A percentile compares a stretch with the other conserved stretches of the same genome.
Conservation (phyloP, 2,797 vertebrate species). For the Hapalemur alaotrensis region DNA sequence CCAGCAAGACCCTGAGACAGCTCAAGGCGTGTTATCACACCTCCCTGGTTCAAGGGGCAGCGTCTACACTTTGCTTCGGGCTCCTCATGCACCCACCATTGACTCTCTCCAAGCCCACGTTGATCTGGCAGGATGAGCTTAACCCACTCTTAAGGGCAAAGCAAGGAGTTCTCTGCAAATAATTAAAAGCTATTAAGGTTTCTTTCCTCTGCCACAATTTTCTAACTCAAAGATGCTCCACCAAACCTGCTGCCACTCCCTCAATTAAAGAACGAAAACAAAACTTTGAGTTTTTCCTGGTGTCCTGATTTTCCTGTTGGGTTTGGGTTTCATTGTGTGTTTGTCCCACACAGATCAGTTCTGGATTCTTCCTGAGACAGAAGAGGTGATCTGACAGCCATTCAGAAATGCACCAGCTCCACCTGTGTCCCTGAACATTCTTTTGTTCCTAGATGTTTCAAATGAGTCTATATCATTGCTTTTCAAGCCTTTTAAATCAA, state of each 20-base stretch:
- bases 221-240: not conserved
- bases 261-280: not conserved
- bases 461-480: not conserved
- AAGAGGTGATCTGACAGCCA: not conserved
- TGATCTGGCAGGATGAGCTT: not conserved
- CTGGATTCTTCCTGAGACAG: not conserved
- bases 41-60: not conserved
- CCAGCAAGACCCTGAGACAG: not conserved
- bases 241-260: not conserved
- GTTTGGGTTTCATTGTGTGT: conserved; percentile 33
- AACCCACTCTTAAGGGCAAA: conserved; percentile 51
- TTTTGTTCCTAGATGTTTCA: conserved; percentile 8
- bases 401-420: not conserved
- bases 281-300: conserved; percentile 33
- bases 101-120: not conserved
- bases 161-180: conserved; percentile 60
- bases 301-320: not conserved
- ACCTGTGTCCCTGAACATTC: not conserved
- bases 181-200: conserved; percentile 60
- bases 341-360: not conserved
- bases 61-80: not conserved
- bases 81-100: not conserved
- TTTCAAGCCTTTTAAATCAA: conserved; percentile 2
- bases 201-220: conserved; percentile 17
- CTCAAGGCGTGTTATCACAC: not conserved